Base-by-base conservation (phyloP, 2,888 invertebrate species). In the Pyrrhia umbra region DNA sequence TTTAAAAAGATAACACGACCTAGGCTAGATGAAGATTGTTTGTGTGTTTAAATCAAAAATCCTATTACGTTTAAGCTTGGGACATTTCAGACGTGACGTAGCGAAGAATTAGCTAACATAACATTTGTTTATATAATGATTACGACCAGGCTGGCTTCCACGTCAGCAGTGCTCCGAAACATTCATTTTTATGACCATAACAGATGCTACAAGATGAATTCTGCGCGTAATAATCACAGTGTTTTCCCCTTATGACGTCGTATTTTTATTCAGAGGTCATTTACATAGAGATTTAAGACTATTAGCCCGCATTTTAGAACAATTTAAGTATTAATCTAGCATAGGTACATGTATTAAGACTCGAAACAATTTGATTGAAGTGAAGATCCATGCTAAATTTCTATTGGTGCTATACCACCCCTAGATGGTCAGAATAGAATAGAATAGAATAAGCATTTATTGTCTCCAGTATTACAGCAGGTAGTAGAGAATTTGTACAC, bases 61-160 rank as follows among this genome's bases (percentile, higher is more conserved):
- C n/a, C 2, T 9, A 10, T 27, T 2, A 27, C 27, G 2, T 2
- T 30, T 13, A n/a, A 10, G 15, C 4, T 6, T 27, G 8, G n/a
- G 10, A 43, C 15, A 23, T 21, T 55, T 9, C n/a, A 23, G n/a
- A 4, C 2, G n/a, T 37, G 23, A 37, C 18, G n/a, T 50, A 6
- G 23, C 39, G 5, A 13, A n/a, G 34, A 34, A 10, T 57, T 39
- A 23, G 10, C 45, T 23, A 2, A 15, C 21, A 39, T 27, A 3
- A 9, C 9, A 15, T 42, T 43, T 27, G 25, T 59, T 25, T 43
- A 9, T 4, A 13, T 10, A 43, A 49, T 47, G 25, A 62, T 59
- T 16, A 49, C 3, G 23, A 13, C n/a, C 6, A 15, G 37, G n/a
- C 37, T n/a, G 20, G 6, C 16, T 42, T 13, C 8, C 21, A 40